phyloP scores from a whole-genome alignment of 2,888 invertebrate genomes.

The Pristionchus japonicus region DNA sequence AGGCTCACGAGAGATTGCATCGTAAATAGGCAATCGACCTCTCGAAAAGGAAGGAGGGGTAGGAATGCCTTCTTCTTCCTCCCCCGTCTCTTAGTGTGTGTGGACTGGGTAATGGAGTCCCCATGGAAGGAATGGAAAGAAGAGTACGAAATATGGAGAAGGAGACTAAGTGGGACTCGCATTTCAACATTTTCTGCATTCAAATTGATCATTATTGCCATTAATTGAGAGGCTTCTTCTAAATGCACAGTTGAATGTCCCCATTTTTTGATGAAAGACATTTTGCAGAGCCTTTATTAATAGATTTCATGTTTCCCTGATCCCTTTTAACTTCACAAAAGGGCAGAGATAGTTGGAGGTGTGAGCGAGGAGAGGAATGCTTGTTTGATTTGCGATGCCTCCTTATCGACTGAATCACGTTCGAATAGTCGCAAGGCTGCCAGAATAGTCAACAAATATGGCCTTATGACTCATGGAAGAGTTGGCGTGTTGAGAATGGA shows the following conservation, averaged over 20 bases:
- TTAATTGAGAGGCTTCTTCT: too few species aligned
- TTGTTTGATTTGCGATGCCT: constrained; percentile 21
- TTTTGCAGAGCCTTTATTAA: not conserved
- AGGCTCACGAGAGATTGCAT: not conserved
- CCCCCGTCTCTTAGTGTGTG: not conserved
- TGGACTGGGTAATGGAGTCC: not conserved
- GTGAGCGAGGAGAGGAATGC: not conserved
- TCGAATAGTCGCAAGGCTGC: constrained; percentile 26
- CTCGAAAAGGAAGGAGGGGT: not conserved
- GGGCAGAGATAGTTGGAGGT: constrained; percentile 1
- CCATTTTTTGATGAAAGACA: too few species aligned
- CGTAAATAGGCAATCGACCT: constrained; percentile 10
- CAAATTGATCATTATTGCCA: too few species aligned
- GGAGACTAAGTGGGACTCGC: not conserved
- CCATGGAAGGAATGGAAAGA: not conserved
- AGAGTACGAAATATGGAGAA: not conserved
- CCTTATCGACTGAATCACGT: constrained; percentile 37
- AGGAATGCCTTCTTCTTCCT: not conserved
- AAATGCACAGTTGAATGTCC: too few species aligned
- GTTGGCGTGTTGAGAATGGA: not conserved
- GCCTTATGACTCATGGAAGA: not conserved
- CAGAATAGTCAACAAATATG: not conserved
- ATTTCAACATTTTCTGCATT: too few species aligned
- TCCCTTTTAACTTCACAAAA: not conserved
- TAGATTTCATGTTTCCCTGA: not conserved